Percentiles rank a stretch among this genome's conserved stretches.
These are phyloP conservation scores for Bujurquina vittata DNA, from an alignment of 2,113 vertebrate species.

Conservation along the genomic window DNA sequence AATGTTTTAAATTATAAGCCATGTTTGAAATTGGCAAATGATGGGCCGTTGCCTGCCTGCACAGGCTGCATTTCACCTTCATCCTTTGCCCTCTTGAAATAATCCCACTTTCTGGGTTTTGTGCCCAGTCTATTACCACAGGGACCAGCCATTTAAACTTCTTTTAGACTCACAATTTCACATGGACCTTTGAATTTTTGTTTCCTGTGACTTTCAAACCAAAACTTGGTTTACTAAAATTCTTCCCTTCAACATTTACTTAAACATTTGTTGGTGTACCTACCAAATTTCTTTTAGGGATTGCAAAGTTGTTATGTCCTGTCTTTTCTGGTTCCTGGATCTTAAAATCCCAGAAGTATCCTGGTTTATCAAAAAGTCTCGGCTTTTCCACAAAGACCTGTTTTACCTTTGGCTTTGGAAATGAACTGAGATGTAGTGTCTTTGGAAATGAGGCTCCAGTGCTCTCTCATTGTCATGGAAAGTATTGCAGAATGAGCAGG, in stretches of 20 bases:
- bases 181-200: too few species aligned
- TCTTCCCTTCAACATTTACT: neutral
- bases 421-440: constrained; percentile 35
- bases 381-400: constrained; percentile 6
- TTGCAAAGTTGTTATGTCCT: neutral
- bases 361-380: constrained; percentile 18
- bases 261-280: too few species aligned
- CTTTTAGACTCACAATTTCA: too few species aligned
- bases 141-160: too few species aligned
- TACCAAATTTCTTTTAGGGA: neutral
- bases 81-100: neutral
- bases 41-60: neutral
- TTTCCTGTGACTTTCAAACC: neutral
- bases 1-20: neutral
- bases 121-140: neutral
- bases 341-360: neutral
- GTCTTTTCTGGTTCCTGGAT: neutral
- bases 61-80: neutral
- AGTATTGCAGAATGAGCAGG: constrained; percentile 22
- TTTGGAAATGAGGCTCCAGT: constrained; percentile 18
- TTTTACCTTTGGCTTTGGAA: constrained; percentile 44
- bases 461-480: constrained; percentile 22
- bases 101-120: neutral
- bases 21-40: neutral
- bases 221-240: neutral